A percentile compares a stretch with the other conserved stretches of the same genome.
Conservation (phyloP, 2,888 invertebrate species). For the Microdon myrmicae region DNA sequence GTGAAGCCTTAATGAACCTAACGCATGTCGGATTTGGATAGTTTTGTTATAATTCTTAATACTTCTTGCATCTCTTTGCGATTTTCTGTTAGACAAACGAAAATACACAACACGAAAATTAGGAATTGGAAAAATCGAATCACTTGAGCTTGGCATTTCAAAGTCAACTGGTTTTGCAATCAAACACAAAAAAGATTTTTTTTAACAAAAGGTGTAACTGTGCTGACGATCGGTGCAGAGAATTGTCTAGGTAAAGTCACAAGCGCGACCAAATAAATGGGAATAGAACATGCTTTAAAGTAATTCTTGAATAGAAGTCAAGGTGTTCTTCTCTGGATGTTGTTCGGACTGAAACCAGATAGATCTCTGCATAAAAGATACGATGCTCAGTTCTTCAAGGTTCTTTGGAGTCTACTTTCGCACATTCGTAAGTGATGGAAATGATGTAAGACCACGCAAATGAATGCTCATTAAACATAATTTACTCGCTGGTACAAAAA, state of each 20-base stretch:
- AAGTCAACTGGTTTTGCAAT: slow-evolving; percentile 41
- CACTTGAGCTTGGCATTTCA: too few relatives aligned
- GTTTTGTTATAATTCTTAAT: too few relatives aligned
- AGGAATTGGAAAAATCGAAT: too few relatives aligned
- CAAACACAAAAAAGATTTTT: slow-evolving; percentile 18
- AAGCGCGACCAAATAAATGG: slow-evolving; percentile 8
- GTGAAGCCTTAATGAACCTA: too few relatives aligned
- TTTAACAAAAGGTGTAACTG: slow-evolving; percentile 18
- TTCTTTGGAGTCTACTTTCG: slow-evolving; percentile 2
- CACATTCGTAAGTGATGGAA: background rate
- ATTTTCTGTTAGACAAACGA: too few relatives aligned
- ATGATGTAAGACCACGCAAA: slow-evolving; percentile 1
- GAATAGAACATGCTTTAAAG: slow-evolving; percentile 39
- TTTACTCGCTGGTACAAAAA: background rate
- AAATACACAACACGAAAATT: too few relatives aligned
- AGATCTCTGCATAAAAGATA: too few relatives aligned
- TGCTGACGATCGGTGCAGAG: slow-evolving; percentile 26
- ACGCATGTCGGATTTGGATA: too few relatives aligned
- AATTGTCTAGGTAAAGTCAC: slow-evolving; percentile 14
- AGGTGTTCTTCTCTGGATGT: slow-evolving; percentile 47
- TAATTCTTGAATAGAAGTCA: slow-evolving; percentile 42
- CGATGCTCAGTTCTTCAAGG: too few relatives aligned
- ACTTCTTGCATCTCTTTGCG: too few relatives aligned
- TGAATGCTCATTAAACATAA: background rate
- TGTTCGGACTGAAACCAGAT: slow-evolving; percentile 1